Conservation (phyloP, 2,113 vertebrate species). For the Columbina picui region DNA sequence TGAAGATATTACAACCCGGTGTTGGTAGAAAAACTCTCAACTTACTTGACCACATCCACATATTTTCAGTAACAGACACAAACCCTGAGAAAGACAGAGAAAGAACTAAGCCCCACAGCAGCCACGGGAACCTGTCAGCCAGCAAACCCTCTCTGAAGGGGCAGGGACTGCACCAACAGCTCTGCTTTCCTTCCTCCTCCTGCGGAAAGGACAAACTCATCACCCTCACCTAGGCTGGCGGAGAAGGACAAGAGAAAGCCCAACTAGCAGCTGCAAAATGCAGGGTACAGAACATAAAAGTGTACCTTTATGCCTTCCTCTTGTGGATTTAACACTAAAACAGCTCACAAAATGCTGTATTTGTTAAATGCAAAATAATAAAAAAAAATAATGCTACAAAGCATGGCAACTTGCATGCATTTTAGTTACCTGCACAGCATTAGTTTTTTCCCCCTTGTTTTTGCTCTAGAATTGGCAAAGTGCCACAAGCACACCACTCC, state of each 20-base stretch:
- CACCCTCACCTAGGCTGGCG: background rate
- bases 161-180: background rate
- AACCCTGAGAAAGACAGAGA: constrained; percentile 65
- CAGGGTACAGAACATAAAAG: background rate
- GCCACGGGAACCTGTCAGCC: constrained; percentile 31
- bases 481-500: constrained; percentile 16
- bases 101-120: constrained; percentile 48
- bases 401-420: background rate
- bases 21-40: constrained; percentile 59
- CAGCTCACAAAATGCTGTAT: background rate
- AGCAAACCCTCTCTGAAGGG: constrained; percentile 21
- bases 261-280: background rate
- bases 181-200: constrained; percentile 48
- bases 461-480: background rate
- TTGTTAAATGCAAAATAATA: background rate
- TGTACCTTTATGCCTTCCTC: background rate
- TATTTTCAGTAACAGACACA: constrained; percentile 70
- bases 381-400: background rate
- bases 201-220: background rate
- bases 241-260: background rate
- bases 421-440: constrained; percentile 22
- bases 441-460: background rate
- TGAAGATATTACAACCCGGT: constrained; percentile 47
- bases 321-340: background rate
- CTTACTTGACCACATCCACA: constrained; percentile 69